Evolutionary conservation across 2,797 vertebrate genomes (phyloP).

Genomic region (Gallinago solitaria): DNA sequence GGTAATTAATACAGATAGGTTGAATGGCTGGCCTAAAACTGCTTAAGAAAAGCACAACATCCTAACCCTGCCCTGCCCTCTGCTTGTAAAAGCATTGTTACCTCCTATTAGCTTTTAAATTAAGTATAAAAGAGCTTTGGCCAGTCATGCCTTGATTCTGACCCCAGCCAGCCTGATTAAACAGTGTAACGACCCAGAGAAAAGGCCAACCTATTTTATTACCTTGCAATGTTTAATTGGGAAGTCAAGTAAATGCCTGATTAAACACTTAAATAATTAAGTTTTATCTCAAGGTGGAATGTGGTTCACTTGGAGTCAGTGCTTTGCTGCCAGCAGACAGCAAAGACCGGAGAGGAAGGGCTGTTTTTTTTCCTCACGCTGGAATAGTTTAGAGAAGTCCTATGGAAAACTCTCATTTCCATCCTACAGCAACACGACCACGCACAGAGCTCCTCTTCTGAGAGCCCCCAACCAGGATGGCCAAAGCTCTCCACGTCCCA

Average conservation of each 20-base stretch:
- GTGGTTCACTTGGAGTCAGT: not conserved
- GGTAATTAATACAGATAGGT: not conserved
- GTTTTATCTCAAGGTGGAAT: not conserved
- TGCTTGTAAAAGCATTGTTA: not conserved
- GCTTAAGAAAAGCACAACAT: not conserved
- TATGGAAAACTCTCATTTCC: not conserved
- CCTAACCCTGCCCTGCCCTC: not conserved
- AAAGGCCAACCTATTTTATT: not conserved
- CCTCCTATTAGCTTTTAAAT: not conserved
- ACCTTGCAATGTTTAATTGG: not conserved
- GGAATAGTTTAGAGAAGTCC: not conserved
- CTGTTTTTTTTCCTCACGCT: fast-evolving
- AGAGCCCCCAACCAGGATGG: not conserved
- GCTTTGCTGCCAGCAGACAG: not conserved
- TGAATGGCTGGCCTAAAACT: not conserved
- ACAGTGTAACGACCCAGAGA: not conserved
- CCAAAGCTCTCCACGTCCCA: not conserved
- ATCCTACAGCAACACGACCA: fast-evolving
- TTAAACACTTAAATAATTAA: conserved; percentile 14
- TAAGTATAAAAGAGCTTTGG: not conserved
- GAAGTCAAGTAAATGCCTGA: not conserved
- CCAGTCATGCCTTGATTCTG: not conserved
- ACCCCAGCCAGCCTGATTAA: not conserved
- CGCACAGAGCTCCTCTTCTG: fast-evolving
- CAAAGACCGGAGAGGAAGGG: not conserved